Evolutionary conservation across 2,888 invertebrate species (phyloP), one percentile per base, ranked within the genome.

Genomic region (Limnephilus marmoratus): DNA sequence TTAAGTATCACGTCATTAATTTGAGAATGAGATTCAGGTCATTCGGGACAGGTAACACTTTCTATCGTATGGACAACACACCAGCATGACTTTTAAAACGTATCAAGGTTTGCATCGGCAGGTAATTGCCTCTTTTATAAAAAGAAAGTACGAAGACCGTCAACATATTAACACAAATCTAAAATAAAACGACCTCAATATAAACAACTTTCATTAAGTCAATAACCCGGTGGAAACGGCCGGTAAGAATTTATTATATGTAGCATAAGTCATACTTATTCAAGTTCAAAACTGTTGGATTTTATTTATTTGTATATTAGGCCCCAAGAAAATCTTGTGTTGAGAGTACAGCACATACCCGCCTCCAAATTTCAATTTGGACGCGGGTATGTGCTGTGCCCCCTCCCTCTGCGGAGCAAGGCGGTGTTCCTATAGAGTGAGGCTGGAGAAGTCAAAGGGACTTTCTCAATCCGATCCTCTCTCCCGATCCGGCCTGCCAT

Each of bases 41-140:
- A n/a, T n/a, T n/a, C n/a, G 41, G n/a, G 85, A 83, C 83, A 83
- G 83, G 83, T 83, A 34, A 83, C 45, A 85, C 85, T 85, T 85
- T 85, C 85, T 85, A 41, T 41, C 41, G 34, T 85, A 85, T 49
- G 41, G 41, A 45, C 41, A 41, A 85, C 85, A 37, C 37, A 37
- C 31, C 24, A 41, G 85, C 37, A 45, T 45, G 37, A n/a, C 24
- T n/a, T 24, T 41, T 41, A 45, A 85, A 18, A n/a, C 29, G n/a
- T 85, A 85, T 45, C 37, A 85, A 85, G 85, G 85, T 85, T 85
- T 31, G 37, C 15, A 37, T 83, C 83, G 37, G 53, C 53, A 68
- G 45, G 45, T 85, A 68, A 85, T 45, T n/a, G 45, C 85, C 85
- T 9, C 85, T 41, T 85, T 41, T 85, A 11, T 45, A 45, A 85